phyloP scores from a whole-genome alignment of 2,797 vertebrate species.

The Pygocentrus nattereri region DNA sequence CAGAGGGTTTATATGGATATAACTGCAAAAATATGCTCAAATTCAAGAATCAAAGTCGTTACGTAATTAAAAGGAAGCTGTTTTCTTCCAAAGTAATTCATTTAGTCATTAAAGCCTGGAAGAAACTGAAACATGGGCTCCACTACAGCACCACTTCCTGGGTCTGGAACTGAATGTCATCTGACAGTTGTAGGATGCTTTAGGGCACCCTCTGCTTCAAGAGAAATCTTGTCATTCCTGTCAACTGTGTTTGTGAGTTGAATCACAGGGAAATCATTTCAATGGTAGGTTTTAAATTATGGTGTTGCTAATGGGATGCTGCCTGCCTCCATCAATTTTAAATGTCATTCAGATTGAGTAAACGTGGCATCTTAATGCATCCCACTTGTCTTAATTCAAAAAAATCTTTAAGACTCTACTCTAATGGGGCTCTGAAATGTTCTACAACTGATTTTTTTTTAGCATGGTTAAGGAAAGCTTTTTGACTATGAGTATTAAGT shows the following conservation, averaged over 20 bases:
- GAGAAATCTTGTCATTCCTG: conserved; percentile 23
- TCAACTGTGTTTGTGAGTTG: conserved; percentile 22
- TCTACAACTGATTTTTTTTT: not conserved
- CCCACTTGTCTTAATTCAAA: conserved; percentile 4
- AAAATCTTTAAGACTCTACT: conserved; percentile 9
- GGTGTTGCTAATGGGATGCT: conserved; percentile 17
- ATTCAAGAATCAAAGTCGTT: not conserved
- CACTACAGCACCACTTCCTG: not conserved
- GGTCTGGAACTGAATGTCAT: conserved; percentile 6
- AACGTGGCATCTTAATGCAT: conserved; percentile 21
- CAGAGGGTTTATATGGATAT: not conserved
- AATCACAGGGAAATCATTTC: conserved; percentile 21
- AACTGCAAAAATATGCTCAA: not conserved
- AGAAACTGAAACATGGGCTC: not conserved
- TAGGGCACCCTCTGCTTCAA: conserved; percentile 7
- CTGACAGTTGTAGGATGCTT: conserved; percentile 12
- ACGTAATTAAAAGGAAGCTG: not conserved
- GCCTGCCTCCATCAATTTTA: conserved; percentile 25
- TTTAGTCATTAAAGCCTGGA: conserved; percentile 10
- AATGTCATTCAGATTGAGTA: conserved; percentile 37
- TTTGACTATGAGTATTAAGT: not conserved
- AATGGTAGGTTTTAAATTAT: conserved; percentile 14
- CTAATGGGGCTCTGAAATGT: not conserved
- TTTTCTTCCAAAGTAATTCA: not conserved
- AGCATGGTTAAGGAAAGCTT: not conserved